Evolutionary conservation across 2,113 vertebrate genomes (phyloP).

Genomic region (Capricornis sumatraensis): DNA sequence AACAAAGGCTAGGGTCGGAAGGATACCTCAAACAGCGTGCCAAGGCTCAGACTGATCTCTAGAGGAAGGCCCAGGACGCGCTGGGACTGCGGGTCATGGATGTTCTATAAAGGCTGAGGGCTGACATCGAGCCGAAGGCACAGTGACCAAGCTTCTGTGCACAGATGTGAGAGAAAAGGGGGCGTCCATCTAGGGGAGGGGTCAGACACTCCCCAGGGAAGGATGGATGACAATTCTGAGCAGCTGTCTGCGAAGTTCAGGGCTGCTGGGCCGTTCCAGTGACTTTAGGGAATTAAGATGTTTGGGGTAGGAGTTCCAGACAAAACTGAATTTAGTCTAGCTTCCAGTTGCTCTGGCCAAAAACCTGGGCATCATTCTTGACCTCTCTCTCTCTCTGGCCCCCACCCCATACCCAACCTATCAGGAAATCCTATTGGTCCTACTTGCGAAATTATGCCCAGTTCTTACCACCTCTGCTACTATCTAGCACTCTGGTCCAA

Average conservation of each 20-base stretch:
- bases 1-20: background rate
- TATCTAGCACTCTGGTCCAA: background rate
- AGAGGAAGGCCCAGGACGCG: background rate
- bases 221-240: background rate
- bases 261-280: slow-evolving; percentile 19
- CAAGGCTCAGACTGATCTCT: background rate
- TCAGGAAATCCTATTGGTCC: background rate
- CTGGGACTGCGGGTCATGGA: fast-evolving
- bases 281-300: slow-evolving; percentile 65
- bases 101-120: background rate
- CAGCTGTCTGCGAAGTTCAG: slow-evolving; percentile 58
- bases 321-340: slow-evolving; percentile 50
- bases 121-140: background rate
- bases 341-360: slow-evolving; percentile 41
- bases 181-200: background rate
- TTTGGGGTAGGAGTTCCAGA: slow-evolving; percentile 56
- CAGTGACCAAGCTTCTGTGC: fast-evolving
- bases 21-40: background rate
- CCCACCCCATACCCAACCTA: background rate
- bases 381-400: background rate
- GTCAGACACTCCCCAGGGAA: slow-evolving; percentile 44
- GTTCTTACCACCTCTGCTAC: background rate
- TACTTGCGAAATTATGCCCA: background rate
- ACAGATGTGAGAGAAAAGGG: background rate
- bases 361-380: background rate